Percentiles rank a stretch among this genome's conserved stretches.
phyloP scores from a whole-genome alignment of 2,888 invertebrate species.

The Mongoloraphidia duomilia region DNA sequence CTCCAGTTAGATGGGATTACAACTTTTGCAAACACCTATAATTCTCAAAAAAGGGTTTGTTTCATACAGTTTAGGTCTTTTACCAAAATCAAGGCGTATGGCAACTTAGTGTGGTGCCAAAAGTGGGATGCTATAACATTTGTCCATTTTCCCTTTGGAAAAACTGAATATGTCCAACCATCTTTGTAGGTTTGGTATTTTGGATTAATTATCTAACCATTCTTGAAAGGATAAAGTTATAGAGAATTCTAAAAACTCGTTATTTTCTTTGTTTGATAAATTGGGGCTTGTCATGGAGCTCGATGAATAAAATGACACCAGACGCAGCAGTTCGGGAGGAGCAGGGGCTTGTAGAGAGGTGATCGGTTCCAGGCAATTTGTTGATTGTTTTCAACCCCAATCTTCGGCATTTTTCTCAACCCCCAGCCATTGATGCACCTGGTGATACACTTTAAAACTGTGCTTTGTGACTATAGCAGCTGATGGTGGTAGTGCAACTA shows the following conservation, averaged over 20 bases:
- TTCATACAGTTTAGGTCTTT: constrained; percentile 5
- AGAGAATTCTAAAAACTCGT: too few relatives aligned
- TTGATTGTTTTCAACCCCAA: too few relatives aligned
- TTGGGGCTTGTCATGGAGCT: neutral
- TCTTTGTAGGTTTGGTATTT: neutral
- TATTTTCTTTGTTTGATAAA: neutral
- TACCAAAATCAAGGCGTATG: constrained; percentile 7
- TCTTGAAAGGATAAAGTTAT: too few relatives aligned
- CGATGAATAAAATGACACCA: neutral
- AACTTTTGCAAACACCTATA: constrained; percentile 1
- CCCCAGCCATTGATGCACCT: too few relatives aligned
- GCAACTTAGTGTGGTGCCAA: constrained; percentile 6
- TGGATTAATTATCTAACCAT: neutral
- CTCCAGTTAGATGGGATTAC: constrained; percentile 4
- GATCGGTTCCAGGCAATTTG: too few relatives aligned
- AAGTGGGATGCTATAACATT: constrained; percentile 6
- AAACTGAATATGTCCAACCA: neutral
- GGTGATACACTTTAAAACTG: too few relatives aligned
- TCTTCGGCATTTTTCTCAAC: too few relatives aligned
- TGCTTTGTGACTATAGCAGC: too few relatives aligned
- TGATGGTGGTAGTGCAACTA: too few relatives aligned
- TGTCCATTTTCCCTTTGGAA: constrained; percentile 3
- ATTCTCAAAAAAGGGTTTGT: neutral
- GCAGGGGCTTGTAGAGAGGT: too few relatives aligned
- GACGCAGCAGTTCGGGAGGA: too few relatives aligned